phyloP scores from a whole-genome alignment of 1,140 invertebrate species.

The Solen grandis region DNA sequence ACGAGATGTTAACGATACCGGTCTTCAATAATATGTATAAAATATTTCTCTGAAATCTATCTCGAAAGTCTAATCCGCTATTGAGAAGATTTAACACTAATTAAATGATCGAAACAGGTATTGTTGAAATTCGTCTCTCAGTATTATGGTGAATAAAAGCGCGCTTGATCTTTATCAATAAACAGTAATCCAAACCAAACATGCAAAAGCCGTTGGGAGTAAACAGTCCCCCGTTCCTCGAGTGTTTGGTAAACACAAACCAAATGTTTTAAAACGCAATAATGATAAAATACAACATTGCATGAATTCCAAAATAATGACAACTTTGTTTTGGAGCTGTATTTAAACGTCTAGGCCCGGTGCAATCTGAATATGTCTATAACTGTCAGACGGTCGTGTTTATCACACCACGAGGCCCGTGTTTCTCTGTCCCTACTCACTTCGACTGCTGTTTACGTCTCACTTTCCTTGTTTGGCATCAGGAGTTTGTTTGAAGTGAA shows the following conservation, averaged over 20 bases:
- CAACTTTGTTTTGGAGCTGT: conserved; percentile 39
- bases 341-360: too few species aligned
- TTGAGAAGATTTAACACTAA: conserved; percentile 41
- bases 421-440: too few species aligned
- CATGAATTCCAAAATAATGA: conserved; percentile 44
- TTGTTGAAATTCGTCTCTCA: conserved; percentile 22
- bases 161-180: conserved; percentile 21
- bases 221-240: conserved; percentile 32
- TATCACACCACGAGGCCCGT: too few species aligned
- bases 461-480: too few species aligned
- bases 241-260: conserved; percentile 36
- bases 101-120: conserved; percentile 45
- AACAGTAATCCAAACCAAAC: conserved; percentile 33
- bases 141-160: conserved; percentile 50
- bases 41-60: too few species aligned
- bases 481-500: too few species aligned
- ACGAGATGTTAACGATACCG: too few species aligned
- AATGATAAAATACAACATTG: conserved; percentile 52
- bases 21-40: too few species aligned
- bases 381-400: too few species aligned
- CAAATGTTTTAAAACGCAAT: conserved; percentile 38
- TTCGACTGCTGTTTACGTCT: too few species aligned
- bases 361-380: too few species aligned
- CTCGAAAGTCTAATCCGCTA: background rate
- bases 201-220: conserved; percentile 32